Evolutionary conservation across 2,797 vertebrate genomes (phyloP).

Genomic region (Amblyraja radiata): DNA sequence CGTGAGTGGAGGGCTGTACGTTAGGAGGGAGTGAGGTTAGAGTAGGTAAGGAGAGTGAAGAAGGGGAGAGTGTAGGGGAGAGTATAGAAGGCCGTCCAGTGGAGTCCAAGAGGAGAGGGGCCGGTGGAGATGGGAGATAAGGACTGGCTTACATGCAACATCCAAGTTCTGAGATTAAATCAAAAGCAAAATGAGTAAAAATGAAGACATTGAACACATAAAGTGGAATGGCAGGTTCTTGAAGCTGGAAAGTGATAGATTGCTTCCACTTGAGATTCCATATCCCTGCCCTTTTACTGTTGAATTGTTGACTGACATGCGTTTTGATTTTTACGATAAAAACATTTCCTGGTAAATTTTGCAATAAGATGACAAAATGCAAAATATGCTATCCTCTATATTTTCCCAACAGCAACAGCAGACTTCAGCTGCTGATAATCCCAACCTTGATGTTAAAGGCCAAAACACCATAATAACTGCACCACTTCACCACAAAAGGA

Average conservation of each 20-base stretch:
- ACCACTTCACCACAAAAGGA: too few species aligned
- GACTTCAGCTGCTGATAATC: neutral
- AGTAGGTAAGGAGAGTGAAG: too few species aligned
- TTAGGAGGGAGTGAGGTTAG: too few species aligned
- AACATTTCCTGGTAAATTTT: neutral
- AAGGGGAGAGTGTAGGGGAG: too few species aligned
- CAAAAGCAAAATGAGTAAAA: neutral
- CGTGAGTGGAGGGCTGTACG: too few species aligned
- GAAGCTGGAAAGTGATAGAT: neutral
- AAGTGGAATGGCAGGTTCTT: conserved; percentile 7
- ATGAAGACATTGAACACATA: neutral
- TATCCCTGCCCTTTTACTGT: neutral
- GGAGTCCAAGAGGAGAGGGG: too few species aligned
- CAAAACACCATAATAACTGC: neutral
- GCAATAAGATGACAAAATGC: neutral
- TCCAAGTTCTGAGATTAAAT: neutral
- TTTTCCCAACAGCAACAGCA: neutral
- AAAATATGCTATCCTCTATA: neutral
- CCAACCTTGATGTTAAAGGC: neutral
- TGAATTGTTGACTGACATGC: neutral
- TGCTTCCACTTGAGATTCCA: neutral
- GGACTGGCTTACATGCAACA: neutral
- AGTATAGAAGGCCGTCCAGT: too few species aligned
- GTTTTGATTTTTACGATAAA: neutral
- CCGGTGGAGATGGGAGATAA: neutral